Percentiles rank a stretch among this genome's conserved stretches.
Conservation (phyloP, 2,888 invertebrate genomes). For the Leucophenga montana region DNA sequence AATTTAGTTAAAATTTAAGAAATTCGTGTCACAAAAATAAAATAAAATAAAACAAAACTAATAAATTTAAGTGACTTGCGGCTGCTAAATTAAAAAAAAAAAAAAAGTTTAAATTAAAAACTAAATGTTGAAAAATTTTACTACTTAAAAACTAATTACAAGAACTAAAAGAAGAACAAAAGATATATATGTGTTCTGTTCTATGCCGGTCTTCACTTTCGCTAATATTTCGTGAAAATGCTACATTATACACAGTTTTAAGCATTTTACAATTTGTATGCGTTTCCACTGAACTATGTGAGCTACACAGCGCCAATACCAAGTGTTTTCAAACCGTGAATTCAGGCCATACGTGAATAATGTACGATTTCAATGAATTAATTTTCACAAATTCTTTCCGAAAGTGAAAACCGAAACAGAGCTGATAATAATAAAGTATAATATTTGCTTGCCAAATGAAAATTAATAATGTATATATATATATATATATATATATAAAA, state of each 20-base stretch:
- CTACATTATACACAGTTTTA: too few relatives aligned
- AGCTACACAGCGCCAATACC: too few relatives aligned
- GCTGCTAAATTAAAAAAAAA: not conserved
- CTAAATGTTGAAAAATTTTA: conserved; percentile 42
- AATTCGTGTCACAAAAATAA: conserved; percentile 1
- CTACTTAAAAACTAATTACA: conserved; percentile 50
- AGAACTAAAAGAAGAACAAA: conserved; percentile 9
- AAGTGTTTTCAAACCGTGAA: too few relatives aligned
- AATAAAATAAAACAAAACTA: not conserved
- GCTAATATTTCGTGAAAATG: too few relatives aligned
- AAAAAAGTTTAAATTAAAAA: not conserved
- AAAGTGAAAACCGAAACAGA: too few relatives aligned
- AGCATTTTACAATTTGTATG: too few relatives aligned
- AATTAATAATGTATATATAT: conserved; percentile 8
- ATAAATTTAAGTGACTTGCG: not conserved
- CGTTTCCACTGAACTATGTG: too few relatives aligned
- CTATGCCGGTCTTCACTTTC: too few relatives aligned
- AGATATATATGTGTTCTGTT: too few relatives aligned
- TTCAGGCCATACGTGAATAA: too few relatives aligned
- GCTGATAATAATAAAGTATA: not conserved
- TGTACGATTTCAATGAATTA: too few relatives aligned
- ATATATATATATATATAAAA: conserved; percentile 12
- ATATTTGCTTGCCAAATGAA: conserved; percentile 28
- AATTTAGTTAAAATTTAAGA: not conserved
- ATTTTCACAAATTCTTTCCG: too few relatives aligned